Evolutionary conservation across 2,113 vertebrate species (phyloP).

Genomic region (Nipponia nippon): DNA sequence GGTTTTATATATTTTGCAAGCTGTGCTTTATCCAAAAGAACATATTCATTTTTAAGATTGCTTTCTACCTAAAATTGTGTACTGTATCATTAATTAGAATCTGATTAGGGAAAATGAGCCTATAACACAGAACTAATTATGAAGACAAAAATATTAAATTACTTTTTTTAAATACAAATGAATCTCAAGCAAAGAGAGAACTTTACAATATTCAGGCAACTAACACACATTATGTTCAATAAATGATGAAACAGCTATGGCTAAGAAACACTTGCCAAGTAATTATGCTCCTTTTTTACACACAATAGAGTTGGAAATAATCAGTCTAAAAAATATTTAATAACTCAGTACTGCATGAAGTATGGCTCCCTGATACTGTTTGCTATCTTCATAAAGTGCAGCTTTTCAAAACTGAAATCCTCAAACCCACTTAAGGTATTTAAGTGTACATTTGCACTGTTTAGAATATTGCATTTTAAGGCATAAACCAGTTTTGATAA

Average conservation of each 20-base stretch:
- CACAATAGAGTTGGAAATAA: neutral
- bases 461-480: neutral
- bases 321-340: neutral
- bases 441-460: neutral
- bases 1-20: neutral
- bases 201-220: neutral
- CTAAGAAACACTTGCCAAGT: neutral
- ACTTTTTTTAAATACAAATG: neutral
- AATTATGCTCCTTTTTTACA: neutral
- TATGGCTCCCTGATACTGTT: neutral
- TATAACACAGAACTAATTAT: constrained; percentile 23
- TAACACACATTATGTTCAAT: neutral
- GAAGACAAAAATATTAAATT: neutral
- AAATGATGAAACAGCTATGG: neutral
- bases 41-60: neutral
- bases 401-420: neutral
- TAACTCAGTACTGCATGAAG: neutral
- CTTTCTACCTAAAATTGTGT: neutral
- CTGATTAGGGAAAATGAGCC: constrained; percentile 9
- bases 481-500: neutral
- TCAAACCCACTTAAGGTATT: neutral
- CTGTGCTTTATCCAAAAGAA: neutral
- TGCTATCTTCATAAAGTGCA: neutral
- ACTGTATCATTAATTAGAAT: neutral
- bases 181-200: neutral